phyloP scores from a whole-genome alignment of 2,113 vertebrate species.

The Phoxinus phoxinus region DNA sequence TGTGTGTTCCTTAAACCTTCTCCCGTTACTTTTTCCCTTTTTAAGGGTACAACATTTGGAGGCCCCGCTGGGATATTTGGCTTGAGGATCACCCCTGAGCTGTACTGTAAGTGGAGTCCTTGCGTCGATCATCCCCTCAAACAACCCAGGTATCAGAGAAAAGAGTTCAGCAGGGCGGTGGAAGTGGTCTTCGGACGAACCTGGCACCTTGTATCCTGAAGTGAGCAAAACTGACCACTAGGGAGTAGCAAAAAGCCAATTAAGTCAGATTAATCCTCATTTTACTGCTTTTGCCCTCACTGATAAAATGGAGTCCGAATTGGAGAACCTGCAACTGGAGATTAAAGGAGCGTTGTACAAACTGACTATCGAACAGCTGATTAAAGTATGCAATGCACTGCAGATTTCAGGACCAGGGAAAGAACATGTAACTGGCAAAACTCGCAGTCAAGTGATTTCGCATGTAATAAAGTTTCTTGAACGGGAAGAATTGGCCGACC shows the following conservation, averaged over 20 bases:
- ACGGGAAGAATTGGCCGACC: slow-evolving; percentile 15
- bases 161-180: too few species aligned
- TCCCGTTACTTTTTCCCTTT: too few species aligned
- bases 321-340: not conserved
- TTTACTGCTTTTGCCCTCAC: not conserved
- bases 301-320: slow-evolving; percentile 12
- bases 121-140: too few species aligned
- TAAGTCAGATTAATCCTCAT: slow-evolving; percentile 1
- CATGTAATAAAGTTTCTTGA: slow-evolving; percentile 12
- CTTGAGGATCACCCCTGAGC: too few species aligned
- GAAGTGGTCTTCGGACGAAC: slow-evolving; percentile 19
- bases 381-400: not conserved
- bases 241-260: slow-evolving; percentile 12
- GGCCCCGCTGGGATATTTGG: too few species aligned
- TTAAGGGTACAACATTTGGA: too few species aligned
- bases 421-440: slow-evolving; percentile 11
- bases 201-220: slow-evolving; percentile 39
- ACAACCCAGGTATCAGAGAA: too few species aligned
- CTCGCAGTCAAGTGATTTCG: not conserved
- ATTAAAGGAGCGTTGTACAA: not conserved
- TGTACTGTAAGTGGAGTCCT: too few species aligned
- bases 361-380: not conserved
- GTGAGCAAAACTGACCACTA: slow-evolving; percentile 45
- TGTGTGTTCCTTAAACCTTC: too few species aligned
- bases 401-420: slow-evolving; percentile 3